Evolutionary conservation across 2,888 invertebrate species (phyloP), one percentile per base, ranked within the genome.

Genomic region (Augochlorella aurata): DNA sequence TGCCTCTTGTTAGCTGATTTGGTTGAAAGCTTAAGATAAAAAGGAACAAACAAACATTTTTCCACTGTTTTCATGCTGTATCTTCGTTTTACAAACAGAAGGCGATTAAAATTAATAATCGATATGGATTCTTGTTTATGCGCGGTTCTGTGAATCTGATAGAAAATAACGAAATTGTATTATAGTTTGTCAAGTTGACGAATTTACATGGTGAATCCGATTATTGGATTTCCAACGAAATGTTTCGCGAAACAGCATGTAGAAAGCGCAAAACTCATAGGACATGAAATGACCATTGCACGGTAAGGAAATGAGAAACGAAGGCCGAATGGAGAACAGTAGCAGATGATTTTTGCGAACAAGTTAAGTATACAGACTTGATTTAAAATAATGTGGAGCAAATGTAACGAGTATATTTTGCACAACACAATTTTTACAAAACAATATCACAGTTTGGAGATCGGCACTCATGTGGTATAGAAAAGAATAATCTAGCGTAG

Each of bases 361-460:
- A n/a, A 65, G 44, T 67, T 49, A 16, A 67, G 18, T 49, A 44
- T 14, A 10, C 18, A 68, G 18, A 52, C 12, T 50, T 18, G 21
- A 9, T 21, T 2, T 16, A 47, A 21, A 52, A 9, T 54, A 21
- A 52, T 73, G n/a, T 49, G 72, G 58, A 61, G 69, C 61, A 82
- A 47, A 63, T 66, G 54, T 21, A 44, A 65, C 63, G 63, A 63
- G 63, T 82, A 76, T 91, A 91, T 90, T 88, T 88, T 89, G 91
- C 89, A 88, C 84, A 86, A 89, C 91, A 91, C 91, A 91, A 89
- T 90, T 92, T 91, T 91, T 92, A 93, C 91, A 91, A 92, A 91
- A 93, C 89, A 92, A 92, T 93, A 93, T 93, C 93, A 93, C 93
- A 93, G 93, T 93, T 93, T 88, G 89, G 93, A 93, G 93, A 93